phyloP scores from a whole-genome alignment of 2,888 invertebrate species.

The Boloria selene region DNA sequence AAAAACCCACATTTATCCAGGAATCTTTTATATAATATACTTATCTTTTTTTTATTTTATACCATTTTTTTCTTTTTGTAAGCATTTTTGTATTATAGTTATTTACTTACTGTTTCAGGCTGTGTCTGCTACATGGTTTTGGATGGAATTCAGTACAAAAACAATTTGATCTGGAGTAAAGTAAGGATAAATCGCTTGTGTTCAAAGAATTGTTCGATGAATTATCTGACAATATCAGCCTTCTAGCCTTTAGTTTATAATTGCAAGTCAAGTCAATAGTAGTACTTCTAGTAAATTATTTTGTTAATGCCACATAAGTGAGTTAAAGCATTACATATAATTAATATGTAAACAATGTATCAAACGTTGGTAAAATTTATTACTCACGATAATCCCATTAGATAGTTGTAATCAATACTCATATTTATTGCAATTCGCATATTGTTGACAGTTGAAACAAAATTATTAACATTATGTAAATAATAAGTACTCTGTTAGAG shows the following conservation, averaged over 20 bases:
- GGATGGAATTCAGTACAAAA: neutral
- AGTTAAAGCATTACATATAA: slow-evolving; percentile 22
- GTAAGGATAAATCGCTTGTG: too few species aligned
- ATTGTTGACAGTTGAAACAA: slow-evolving; percentile 22
- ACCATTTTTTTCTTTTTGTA: too few species aligned
- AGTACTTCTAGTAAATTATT: slow-evolving; percentile 9
- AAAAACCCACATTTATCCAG: too few species aligned
- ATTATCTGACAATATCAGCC: too few species aligned
- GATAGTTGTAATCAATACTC: slow-evolving; percentile 24
- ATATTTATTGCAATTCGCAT: slow-evolving; percentile 23
- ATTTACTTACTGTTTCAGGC: too few species aligned
- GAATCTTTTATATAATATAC: too few species aligned
- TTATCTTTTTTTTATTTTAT: too few species aligned
- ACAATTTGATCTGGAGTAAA: too few species aligned
- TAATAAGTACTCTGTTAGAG: neutral
- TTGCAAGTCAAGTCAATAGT: neutral
- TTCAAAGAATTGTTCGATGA: too few species aligned
- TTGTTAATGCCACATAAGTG: slow-evolving; percentile 20
- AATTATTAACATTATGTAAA: slow-evolving; percentile 25
- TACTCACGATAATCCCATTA: slow-evolving; percentile 29
- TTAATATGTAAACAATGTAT: slow-evolving; percentile 27
- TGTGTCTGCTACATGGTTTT: too few species aligned
- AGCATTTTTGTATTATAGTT: too few species aligned
- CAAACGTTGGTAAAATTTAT: slow-evolving; percentile 24
- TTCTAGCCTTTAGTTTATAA: too few species aligned